A percentile compares a stretch with the other conserved stretches of the same genome.
Conservation (phyloP, 2,888 invertebrate genomes). For the Trypoxylon attenuatum region DNA sequence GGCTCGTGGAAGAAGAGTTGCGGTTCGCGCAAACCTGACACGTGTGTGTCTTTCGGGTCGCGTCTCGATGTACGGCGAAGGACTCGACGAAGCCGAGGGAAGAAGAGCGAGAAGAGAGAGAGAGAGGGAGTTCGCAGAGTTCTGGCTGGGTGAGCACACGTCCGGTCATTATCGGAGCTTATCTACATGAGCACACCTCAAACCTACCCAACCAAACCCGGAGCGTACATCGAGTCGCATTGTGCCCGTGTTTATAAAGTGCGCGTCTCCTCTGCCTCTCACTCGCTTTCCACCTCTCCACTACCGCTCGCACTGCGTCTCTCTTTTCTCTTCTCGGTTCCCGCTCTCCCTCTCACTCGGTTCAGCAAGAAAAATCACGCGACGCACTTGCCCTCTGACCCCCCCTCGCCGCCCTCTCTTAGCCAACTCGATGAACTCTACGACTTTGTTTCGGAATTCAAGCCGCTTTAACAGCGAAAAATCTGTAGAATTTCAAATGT, state of each 20-base stretch:
- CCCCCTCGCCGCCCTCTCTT: neutral
- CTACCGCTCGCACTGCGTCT: too few species aligned
- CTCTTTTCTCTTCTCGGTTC: too few species aligned
- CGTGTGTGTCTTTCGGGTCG: constrained; percentile 40
- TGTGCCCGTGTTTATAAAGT: constrained; percentile 52
- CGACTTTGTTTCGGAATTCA: too few species aligned
- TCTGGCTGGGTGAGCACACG: constrained; percentile 75
- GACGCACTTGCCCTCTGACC: neutral
- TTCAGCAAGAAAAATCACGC: neutral
- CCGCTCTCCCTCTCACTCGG: too few species aligned
- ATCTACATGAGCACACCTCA: constrained; percentile 75
- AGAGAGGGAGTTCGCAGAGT: constrained; percentile 70
- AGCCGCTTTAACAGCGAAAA: too few species aligned
- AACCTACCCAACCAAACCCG: constrained; percentile 70
- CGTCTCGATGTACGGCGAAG: constrained; percentile 18
- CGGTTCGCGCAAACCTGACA: constrained; percentile 32
- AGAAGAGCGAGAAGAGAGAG: constrained; percentile 45
- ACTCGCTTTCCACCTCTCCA: too few species aligned
- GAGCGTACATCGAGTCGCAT: constrained; percentile 44
- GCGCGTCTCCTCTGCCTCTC: too few species aligned
- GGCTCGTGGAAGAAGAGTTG: neutral
- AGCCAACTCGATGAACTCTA: too few species aligned
- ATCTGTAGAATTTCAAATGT: too few species aligned
- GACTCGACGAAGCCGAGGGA: constrained; percentile 25
- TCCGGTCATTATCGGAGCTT: constrained; percentile 75